Evolutionary conservation across 1,140 invertebrate genomes (phyloP).

Genomic region (Drosophila subpulchrella): DNA sequence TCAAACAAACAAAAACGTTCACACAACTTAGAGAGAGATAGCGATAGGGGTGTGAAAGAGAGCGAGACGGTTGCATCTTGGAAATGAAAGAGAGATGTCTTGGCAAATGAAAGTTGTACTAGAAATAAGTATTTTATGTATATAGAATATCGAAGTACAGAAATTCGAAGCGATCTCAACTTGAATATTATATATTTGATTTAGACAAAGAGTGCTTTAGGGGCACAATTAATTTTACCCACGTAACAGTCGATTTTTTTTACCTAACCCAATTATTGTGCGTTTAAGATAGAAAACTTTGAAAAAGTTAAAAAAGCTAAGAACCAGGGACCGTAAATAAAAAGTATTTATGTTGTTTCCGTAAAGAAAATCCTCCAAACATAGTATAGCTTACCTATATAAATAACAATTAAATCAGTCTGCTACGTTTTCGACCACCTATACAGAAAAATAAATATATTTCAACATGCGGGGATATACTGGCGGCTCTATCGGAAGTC

Average conservation of each 20-base stretch:
- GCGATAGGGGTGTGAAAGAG: slow-evolving; percentile 8
- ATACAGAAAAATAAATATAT: slow-evolving; percentile 1
- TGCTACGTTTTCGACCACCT: slow-evolving; percentile 2
- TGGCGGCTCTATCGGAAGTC: neutral
- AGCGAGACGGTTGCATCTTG: neutral
- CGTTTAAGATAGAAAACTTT: slow-evolving; percentile 32
- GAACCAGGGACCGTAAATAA: slow-evolving; percentile 8
- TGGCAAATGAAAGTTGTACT: slow-evolving; percentile 6
- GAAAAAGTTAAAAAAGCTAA: slow-evolving; percentile 30
- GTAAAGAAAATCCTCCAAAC: neutral
- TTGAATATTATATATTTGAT: slow-evolving; percentile 55
- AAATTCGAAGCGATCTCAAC: slow-evolving; percentile 39
- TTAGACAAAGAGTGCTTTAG: slow-evolving; percentile 5
- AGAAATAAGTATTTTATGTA: slow-evolving; percentile 35
- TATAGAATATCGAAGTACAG: slow-evolving; percentile 25
- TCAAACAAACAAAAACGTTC: slow-evolving; percentile 7
- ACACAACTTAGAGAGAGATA: slow-evolving; percentile 21
- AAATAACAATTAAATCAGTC: neutral
- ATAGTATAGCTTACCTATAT: neutral
- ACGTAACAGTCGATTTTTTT: slow-evolving; percentile 17
- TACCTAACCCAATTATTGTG: slow-evolving; percentile 31
- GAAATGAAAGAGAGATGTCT: neutral
- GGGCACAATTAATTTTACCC: slow-evolving; percentile 9
- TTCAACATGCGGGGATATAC: neutral
- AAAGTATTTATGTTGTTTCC: neutral